A percentile compares a stretch with the other conserved stretches of the same genome.
These are phyloP conservation scores for Philhelius pedissequus DNA, from an alignment of 2,888 invertebrate species.

Conservation along the genomic window DNA sequence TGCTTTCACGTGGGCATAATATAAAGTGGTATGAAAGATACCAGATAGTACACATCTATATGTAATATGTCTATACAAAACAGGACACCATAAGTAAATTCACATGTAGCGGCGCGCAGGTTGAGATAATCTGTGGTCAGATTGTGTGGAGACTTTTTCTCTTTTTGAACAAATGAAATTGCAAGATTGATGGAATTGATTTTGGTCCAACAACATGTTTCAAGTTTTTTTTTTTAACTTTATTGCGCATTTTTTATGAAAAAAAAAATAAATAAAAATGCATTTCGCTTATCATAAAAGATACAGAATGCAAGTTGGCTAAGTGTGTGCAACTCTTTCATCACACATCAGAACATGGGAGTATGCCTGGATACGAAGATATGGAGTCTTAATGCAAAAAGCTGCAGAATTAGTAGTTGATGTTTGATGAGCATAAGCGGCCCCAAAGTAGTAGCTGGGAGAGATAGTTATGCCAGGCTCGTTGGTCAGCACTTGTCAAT, in stretches of 20 bases:
- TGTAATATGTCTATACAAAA: neutral
- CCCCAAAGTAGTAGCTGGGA: slow-evolving; percentile 23
- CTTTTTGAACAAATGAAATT: slow-evolving; percentile 44
- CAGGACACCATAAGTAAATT: slow-evolving; percentile 70
- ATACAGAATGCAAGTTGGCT: slow-evolving; percentile 9
- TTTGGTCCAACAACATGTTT: slow-evolving; percentile 40
- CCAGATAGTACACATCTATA: neutral
- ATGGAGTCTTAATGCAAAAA: neutral
- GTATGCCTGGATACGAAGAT: neutral
- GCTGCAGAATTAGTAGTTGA: slow-evolving; percentile 12
- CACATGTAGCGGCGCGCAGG: slow-evolving; percentile 60
- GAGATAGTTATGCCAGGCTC: slow-evolving; percentile 37
- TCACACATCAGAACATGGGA: slow-evolving; percentile 4
- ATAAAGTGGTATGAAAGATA: slow-evolving; percentile 63
- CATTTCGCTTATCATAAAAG: slow-evolving; percentile 47
- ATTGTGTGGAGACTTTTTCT: slow-evolving; percentile 37
- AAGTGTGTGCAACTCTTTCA: slow-evolving; percentile 36
- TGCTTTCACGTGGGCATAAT: slow-evolving; percentile 64
- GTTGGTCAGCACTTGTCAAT: slow-evolving; percentile 59
- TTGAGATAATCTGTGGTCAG: slow-evolving; percentile 58
- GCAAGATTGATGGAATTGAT: slow-evolving; percentile 66
- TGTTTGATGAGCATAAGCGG: slow-evolving; percentile 1
- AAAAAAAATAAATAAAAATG: neutral
- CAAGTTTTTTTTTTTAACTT: neutral
- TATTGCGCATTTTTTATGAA: neutral